Conservation (phyloP, 2,888 invertebrate species). For the Dynastes maya region DNA sequence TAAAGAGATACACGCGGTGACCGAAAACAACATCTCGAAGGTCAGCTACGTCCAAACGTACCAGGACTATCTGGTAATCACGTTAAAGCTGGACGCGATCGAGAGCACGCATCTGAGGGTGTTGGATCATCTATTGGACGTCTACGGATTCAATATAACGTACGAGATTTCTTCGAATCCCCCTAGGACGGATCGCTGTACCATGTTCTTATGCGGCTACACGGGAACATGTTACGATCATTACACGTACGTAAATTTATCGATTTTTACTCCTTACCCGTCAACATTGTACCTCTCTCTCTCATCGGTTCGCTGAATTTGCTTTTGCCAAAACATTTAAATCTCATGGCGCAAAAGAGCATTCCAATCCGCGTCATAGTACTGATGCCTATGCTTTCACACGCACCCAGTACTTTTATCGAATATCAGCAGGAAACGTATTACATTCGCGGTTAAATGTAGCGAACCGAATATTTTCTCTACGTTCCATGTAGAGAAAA, state of each 20-base stretch:
- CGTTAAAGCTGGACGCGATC: slow-evolving; percentile 80
- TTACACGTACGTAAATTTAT: slow-evolving; percentile 78
- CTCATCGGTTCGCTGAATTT: no score
- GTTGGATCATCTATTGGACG: slow-evolving; percentile 84
- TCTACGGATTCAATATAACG: slow-evolving; percentile 94
- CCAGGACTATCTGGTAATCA: slow-evolving; percentile 85
- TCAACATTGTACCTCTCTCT: no score
- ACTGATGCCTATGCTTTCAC: no score
- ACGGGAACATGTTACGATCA: slow-evolving; percentile 89
- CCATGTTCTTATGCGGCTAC: slow-evolving; percentile 86
- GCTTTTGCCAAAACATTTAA: background rate
- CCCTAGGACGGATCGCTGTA: slow-evolving; percentile 78
- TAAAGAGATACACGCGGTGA: slow-evolving; percentile 78
- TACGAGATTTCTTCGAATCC: slow-evolving; percentile 82
- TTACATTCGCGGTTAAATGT: no score
- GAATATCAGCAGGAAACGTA: no score
- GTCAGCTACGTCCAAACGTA: slow-evolving; percentile 77
- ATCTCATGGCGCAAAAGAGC: background rate
- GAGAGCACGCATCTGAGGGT: slow-evolving; percentile 87
- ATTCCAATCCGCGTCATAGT: background rate
- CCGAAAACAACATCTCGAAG: slow-evolving; percentile 80
- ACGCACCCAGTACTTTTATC: no score
- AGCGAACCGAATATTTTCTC: no score
- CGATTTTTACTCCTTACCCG: background rate
- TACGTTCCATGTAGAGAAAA: no score